phyloP scores from a whole-genome alignment of 1,140 invertebrate species.

The Tetranychus urticae region DNA sequence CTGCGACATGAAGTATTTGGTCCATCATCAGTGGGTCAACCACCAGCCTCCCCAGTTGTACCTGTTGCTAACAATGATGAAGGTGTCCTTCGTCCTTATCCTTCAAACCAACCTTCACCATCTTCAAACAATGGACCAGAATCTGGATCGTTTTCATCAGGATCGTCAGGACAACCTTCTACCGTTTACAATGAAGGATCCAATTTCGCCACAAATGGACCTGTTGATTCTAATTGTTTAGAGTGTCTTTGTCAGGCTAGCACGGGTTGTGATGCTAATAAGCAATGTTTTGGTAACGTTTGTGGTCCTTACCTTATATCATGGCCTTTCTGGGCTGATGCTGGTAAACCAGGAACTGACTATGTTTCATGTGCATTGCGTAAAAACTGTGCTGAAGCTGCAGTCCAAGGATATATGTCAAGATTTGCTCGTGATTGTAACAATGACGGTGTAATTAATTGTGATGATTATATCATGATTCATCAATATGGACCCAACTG shows the following conservation, averaged over 20 bases:
- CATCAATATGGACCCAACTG: slow-evolving; percentile 24
- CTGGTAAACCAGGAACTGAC: background rate
- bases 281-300: slow-evolving; percentile 4
- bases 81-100: no score
- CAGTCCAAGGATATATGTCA: slow-evolving; percentile 52
- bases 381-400: slow-evolving; percentile 39
- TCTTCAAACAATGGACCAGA: no score
- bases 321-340: background rate
- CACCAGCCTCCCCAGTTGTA: no score
- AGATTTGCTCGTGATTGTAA: slow-evolving; percentile 55
- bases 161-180: no score
- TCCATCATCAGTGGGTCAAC: no score
- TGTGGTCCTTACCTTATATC: slow-evolving; percentile 5
- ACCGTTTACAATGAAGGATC: no score
- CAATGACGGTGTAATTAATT: slow-evolving; percentile 12
- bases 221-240: slow-evolving; percentile 1
- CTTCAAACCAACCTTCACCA: no score
- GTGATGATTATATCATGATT: slow-evolving; percentile 30
- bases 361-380: slow-evolving; percentile 20
- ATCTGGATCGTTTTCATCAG: no score
- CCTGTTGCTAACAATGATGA: no score
- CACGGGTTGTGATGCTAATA: slow-evolving; percentile 6
- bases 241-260: slow-evolving; percentile 5
- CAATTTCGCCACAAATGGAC: no score
- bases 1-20: no score